phyloP scores from a whole-genome alignment of 2,113 vertebrate species.

The Campylomormyrus tamandua region DNA sequence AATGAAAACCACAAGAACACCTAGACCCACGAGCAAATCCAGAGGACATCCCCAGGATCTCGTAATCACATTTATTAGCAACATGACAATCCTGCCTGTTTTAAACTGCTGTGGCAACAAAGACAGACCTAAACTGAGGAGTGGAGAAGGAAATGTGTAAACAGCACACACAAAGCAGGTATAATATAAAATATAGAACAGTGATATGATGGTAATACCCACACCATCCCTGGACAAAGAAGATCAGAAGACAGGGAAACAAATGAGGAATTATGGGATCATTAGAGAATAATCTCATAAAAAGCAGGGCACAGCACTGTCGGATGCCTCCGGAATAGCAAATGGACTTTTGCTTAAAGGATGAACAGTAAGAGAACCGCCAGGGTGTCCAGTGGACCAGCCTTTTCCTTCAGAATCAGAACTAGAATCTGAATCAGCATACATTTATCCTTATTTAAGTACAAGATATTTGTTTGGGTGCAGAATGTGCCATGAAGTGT shows the following conservation, averaged over 20 bases:
- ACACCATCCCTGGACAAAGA: background rate
- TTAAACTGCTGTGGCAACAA: background rate
- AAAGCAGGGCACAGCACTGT: background rate
- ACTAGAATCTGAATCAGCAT: background rate
- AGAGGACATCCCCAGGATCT: background rate
- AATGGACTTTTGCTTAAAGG: background rate
- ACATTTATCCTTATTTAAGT: background rate
- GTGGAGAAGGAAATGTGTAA: background rate
- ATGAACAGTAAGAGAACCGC: background rate
- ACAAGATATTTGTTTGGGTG: background rate
- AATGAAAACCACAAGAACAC: background rate
- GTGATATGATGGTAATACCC: background rate
- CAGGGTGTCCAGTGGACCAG: background rate
- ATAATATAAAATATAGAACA: background rate
- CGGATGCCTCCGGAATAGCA: background rate
- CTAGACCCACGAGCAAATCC: background rate
- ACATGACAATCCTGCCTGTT: background rate
- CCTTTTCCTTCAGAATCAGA: background rate
- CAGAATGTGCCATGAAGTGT: background rate
- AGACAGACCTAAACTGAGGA: background rate
- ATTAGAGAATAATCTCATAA: background rate
- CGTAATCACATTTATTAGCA: background rate
- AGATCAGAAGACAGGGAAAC: background rate
- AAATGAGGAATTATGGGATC: background rate
- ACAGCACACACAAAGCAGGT: background rate